phyloP scores from a whole-genome alignment of 2,113 vertebrate species.

The Ursus arctos region DNA sequence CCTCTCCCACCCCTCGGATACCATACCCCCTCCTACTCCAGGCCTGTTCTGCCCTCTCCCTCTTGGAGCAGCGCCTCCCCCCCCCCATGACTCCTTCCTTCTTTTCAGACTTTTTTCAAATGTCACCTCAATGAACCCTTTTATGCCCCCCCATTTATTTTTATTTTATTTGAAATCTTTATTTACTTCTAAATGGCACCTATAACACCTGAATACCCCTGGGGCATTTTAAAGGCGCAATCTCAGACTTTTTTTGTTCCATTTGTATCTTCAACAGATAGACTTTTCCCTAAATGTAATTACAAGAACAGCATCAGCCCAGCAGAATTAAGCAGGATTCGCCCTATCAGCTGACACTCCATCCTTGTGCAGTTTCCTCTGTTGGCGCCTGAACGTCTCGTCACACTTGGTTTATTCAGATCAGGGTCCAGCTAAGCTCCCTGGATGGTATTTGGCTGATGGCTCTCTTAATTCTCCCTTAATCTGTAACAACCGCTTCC shows the following conservation, averaged over 20 bases:
- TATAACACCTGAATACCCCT: neutral
- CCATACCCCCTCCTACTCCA: neutral
- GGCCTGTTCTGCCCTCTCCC: neutral
- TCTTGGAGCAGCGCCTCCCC: neutral
- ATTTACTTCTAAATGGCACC: neutral
- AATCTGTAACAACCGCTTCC: neutral
- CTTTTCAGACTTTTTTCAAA: neutral
- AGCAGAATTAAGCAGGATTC: neutral
- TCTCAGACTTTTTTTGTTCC: neutral
- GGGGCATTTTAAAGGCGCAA: constrained; percentile 7
- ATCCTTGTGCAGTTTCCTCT: neutral
- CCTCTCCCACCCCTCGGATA: neutral
- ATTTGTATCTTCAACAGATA: neutral
- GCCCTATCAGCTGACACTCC: neutral
- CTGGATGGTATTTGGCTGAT: neutral
- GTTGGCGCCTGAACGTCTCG: neutral
- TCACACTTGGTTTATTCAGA: neutral
- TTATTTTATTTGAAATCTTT: neutral
- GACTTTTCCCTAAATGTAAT: neutral
- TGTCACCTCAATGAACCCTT: neutral
- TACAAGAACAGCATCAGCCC: neutral
- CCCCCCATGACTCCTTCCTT: fast-evolving
- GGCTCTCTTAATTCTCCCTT: neutral
- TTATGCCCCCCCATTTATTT: neutral
- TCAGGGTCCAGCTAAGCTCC: neutral